Conservation (phyloP, 2,888 invertebrate species). For the Polydrusus cervinus region DNA sequence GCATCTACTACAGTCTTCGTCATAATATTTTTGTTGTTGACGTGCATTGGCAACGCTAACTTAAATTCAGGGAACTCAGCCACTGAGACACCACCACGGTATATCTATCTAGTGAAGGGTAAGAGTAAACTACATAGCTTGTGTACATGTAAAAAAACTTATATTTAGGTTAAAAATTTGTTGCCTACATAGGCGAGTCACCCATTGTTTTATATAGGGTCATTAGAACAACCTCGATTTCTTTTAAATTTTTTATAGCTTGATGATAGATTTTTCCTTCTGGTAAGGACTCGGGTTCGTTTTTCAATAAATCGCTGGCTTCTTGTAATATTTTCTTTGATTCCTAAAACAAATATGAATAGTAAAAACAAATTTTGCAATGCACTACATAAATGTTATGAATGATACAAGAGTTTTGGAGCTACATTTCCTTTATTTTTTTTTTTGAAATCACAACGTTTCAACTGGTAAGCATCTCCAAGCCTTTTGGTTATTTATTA, state of each 20-base stretch:
- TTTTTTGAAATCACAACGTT: no score
- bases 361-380: not conserved
- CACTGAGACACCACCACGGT: no score
- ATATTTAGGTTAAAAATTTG: not conserved
- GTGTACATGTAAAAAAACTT: not conserved
- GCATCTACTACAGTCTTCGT: no score
- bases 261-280: constrained; percentile 83
- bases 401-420: no score
- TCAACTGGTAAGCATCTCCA: no score
- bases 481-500: no score
- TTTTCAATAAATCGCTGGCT: constrained; percentile 77
- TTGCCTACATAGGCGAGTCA: constrained; percentile 29
- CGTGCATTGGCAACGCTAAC: no score
- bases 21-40: no score
- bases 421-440: no score
- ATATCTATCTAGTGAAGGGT: no score
- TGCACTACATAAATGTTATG: no score
- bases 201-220: constrained; percentile 54
- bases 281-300: constrained; percentile 82
- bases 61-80: no score
- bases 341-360: constrained; percentile 70
- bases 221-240: constrained; percentile 72
- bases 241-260: constrained; percentile 78
- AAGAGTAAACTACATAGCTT: not conserved
- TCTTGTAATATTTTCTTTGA: constrained; percentile 77